phyloP scores from a whole-genome alignment of 2,113 vertebrate species.

The Tenebrosternarchus preto region DNA sequence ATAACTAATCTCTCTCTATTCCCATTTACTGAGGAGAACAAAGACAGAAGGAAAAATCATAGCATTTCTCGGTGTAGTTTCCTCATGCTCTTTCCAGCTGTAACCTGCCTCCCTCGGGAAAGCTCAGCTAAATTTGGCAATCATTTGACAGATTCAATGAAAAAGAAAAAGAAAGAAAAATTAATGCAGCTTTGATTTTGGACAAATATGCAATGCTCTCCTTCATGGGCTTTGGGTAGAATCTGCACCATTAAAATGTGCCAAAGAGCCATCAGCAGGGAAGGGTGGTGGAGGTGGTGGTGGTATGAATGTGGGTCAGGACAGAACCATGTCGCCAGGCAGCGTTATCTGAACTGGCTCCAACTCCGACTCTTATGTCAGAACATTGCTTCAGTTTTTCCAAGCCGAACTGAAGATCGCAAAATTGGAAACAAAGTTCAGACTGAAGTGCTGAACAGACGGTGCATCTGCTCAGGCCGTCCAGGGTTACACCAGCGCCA shows the following conservation, averaged over 20 bases:
- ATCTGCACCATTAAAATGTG: too few species aligned
- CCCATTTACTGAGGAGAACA: conserved; percentile 35
- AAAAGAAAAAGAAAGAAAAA: not conserved
- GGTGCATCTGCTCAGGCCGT: not conserved
- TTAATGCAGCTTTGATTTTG: not conserved
- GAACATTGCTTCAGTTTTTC: not conserved
- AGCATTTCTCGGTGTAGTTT: not conserved
- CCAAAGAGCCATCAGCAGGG: not conserved
- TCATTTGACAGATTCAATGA: not conserved
- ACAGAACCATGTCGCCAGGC: not conserved
- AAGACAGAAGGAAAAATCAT: conserved; percentile 12
- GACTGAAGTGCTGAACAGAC: not conserved
- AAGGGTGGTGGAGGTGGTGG: too few species aligned
- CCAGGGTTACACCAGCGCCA: not conserved
- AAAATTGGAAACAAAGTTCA: too few species aligned
- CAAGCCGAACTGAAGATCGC: too few species aligned
- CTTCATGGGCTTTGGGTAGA: not conserved
- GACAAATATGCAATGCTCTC: not conserved
- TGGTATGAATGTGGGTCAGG: not conserved
- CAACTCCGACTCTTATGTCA: not conserved
- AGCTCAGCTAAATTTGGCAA: not conserved
- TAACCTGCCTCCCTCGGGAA: conserved; percentile 3
- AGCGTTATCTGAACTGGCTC: not conserved
- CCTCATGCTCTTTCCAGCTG: conserved; percentile 6
- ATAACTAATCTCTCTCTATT: conserved; percentile 56